Conservation (phyloP, 2,113 vertebrate species). For the Microtus richardsoni region DNA sequence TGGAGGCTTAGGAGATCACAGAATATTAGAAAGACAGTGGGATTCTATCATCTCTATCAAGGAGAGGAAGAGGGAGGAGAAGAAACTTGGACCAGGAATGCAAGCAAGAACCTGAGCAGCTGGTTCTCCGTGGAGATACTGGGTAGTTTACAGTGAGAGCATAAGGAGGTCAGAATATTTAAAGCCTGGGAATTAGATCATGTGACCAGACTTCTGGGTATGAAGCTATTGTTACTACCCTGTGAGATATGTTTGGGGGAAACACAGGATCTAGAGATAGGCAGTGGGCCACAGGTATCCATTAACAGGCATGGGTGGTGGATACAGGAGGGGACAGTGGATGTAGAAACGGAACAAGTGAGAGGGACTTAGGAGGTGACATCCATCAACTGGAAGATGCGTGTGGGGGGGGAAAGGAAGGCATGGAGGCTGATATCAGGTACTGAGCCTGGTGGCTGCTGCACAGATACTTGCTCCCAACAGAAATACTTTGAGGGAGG, state of each 20-base stretch:
- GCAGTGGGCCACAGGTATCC: rapidly evolving
- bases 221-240: neutral
- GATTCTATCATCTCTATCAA: neutral
- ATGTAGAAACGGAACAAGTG: neutral
- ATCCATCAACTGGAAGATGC: rapidly evolving
- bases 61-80: neutral
- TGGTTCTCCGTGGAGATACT: rapidly evolving
- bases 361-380: neutral
- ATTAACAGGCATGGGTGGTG: neutral
- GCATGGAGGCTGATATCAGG: rapidly evolving
- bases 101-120: neutral
- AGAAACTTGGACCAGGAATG: neutral
- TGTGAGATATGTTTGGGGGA: neutral
- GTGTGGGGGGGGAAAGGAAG: neutral
- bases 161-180: neutral
- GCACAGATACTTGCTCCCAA: neutral
- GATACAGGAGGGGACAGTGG: too few relatives aligned
- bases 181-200: neutral
- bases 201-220: too few relatives aligned
- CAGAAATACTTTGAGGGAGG: neutral
- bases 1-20: neutral
- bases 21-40: neutral
- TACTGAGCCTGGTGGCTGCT: neutral
- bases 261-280: rapidly evolving
- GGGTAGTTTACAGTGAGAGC: neutral